Percentiles rank a stretch among this genome's conserved stretches.
These are phyloP conservation scores for Chloroceryle amazona DNA, from an alignment of 2,797 vertebrate species.

Conservation along the genomic window DNA sequence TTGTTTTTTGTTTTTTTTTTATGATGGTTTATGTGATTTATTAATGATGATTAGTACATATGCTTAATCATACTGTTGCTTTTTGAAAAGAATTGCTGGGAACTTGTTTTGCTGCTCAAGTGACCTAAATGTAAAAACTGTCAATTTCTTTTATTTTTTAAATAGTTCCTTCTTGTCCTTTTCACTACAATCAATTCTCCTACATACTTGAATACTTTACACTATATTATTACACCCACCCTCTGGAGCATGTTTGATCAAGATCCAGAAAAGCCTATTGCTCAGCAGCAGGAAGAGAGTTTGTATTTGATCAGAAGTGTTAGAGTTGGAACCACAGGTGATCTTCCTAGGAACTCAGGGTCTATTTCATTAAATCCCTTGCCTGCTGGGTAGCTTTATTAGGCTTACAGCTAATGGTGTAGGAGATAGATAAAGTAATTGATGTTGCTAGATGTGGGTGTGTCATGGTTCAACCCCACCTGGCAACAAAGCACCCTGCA, in stretches of 20 bases:
- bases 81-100: not conserved
- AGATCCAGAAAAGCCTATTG: constrained; percentile 28
- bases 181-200: not conserved
- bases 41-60: not conserved
- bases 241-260: constrained; percentile 38
- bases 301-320: constrained; percentile 63
- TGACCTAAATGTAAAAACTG: not conserved
- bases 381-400: constrained; percentile 69
- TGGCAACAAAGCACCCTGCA: not conserved
- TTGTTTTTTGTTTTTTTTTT: not conserved
- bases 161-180: not conserved
- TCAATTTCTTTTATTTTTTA: not conserved
- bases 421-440: constrained; percentile 51
- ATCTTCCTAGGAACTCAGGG: constrained; percentile 50
- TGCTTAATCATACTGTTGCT: constrained; percentile 12
- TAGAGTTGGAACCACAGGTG: constrained; percentile 58
- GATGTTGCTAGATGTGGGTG: constrained; percentile 39
- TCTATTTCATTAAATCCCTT: constrained; percentile 68
- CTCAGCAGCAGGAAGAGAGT: constrained; percentile 48
- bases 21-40: not conserved
- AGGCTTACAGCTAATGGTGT: constrained; percentile 44
- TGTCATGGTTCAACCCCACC: not conserved
- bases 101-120: constrained; percentile 9
- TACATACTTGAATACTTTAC: constrained; percentile 12
- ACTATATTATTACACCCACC: not conserved